Evolutionary conservation across 2,888 invertebrate genomes (phyloP).

Genomic region (Operophtera brumata): DNA sequence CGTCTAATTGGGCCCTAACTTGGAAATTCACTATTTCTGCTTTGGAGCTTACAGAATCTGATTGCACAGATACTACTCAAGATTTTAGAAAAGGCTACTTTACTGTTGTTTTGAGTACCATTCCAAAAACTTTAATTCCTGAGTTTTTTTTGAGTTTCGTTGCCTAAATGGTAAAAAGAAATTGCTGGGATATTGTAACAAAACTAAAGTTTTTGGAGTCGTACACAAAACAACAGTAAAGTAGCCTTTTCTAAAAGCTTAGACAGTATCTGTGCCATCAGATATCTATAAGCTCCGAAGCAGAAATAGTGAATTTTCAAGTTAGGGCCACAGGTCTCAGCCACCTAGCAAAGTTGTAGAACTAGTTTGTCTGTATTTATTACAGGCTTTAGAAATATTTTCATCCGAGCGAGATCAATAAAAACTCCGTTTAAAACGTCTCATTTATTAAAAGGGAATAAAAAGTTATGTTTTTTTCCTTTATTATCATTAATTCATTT

Average conservation of each 20-base stretch:
- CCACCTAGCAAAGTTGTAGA: too few species aligned
- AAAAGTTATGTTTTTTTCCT: too few species aligned
- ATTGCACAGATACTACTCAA: slow-evolving; percentile 18
- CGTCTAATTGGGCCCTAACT: slow-evolving; percentile 70
- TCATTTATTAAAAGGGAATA: too few species aligned
- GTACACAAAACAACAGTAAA: slow-evolving; percentile 1
- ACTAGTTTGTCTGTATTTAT: too few species aligned
- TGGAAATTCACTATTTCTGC: slow-evolving; percentile 48
- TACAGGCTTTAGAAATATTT: too few species aligned
- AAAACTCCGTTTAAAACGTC: too few species aligned
- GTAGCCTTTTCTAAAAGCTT: slow-evolving; percentile 5
- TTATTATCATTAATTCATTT: too few species aligned
- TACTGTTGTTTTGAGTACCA: background rate
- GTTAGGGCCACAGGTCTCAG: too few species aligned
- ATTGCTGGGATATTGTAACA: too few species aligned
- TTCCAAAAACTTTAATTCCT: background rate
- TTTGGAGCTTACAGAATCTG: slow-evolving; percentile 30
- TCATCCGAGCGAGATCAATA: too few species aligned
- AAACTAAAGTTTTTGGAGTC: background rate
- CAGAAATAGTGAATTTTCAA: slow-evolving; percentile 50
- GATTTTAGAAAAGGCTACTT: slow-evolving; percentile 7
- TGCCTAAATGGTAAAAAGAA: too few species aligned
- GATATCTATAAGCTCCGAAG: slow-evolving; percentile 30
- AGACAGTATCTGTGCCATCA: slow-evolving; percentile 20
- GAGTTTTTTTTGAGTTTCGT: too few species aligned